Base-by-base conservation (phyloP, 2,888 invertebrate species). In the Ptychoptera contaminata region DNA sequence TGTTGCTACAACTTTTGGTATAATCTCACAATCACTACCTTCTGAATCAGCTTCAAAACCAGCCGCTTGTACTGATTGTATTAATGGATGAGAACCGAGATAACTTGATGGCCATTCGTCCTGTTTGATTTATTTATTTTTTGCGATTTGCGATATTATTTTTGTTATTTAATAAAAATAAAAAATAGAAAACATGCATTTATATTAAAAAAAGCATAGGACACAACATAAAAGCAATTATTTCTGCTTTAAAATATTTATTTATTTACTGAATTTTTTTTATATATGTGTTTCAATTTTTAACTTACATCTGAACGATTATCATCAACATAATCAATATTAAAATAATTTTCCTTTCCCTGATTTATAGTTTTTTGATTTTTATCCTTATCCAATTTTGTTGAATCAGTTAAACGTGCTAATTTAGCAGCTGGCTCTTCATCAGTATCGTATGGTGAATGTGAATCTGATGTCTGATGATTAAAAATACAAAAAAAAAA, bases 401-500 rank as follows among this genome's bases (percentile, higher is more conserved):
- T 23, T 29, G 52, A 54, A 45, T 55, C 55, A 49, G 67, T 67
- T 48, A 82, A 69, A 46, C 82, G 68, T n/a, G 81, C 82, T 57
- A 79, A 77, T 59, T 84, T 84, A 50, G 75, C 69, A 44, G 76
- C 78, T 42, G 84, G 83, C 58, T 82, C 83, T 65, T 81, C 81
- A 73, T 82, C 80, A 57, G 78, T 78, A 59, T 80, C 77, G 48
- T 76, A 76, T 43, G 63, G 63, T 55, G 50, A 46, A 32, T 46
- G 50, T 36, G 43, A 52, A 39, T 50, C 46, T 37, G 42, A 34
- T 12, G 48, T 52, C 54, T 54, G 49, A n/a, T 48, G 49, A 38
- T n/a, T n/a, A n/a, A n/a, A n/a, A n/a, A n/a, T n/a, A n/a, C n/a
- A n/a, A 14, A 42, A 40, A 39, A 38, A 23, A 23, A 23, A 23